Conservation (phyloP, 2,888 invertebrate genomes). For the Bugulina stolonifera region DNA sequence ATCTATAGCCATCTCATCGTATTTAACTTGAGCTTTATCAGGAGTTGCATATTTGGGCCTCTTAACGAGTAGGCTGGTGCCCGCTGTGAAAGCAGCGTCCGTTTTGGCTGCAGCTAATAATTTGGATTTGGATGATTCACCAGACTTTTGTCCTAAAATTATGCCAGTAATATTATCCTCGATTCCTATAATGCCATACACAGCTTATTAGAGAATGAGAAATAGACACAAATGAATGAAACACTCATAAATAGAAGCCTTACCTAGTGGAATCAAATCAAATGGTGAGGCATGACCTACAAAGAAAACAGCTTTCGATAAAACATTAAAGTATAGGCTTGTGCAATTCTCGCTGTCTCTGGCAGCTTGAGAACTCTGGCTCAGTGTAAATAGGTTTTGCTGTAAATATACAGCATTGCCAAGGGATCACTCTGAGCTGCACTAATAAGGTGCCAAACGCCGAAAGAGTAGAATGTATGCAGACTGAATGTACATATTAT, state of each 20-base stretch:
- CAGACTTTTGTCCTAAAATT: conserved; percentile 14
- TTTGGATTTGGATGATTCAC: conserved; percentile 26
- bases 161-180: conserved; percentile 29
- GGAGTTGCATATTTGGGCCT: neutral
- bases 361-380: no score
- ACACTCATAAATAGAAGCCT: conserved; percentile 29
- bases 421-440: no score
- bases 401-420: no score
- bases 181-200: neutral
- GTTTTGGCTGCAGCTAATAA: conserved; percentile 20
- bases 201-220: no score
- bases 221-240: no score
- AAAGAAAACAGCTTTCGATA: conserved; percentile 9
- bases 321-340: neutral
- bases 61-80: neutral
- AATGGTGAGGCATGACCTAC: conserved; percentile 44
- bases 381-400: neutral
- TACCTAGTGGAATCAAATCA: conserved; percentile 53
- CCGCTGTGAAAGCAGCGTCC: neutral
- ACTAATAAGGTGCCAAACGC: no score
- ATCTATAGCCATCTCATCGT: conserved; percentile 64
- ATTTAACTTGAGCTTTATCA: conserved; percentile 32
- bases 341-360: no score
- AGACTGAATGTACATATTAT: neutral
- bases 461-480: no score